Evolutionary conservation across 2,113 vertebrate genomes (phyloP), one percentile per base, ranked within the genome.

Genomic region (Lethenteron camtschaticum): DNA sequence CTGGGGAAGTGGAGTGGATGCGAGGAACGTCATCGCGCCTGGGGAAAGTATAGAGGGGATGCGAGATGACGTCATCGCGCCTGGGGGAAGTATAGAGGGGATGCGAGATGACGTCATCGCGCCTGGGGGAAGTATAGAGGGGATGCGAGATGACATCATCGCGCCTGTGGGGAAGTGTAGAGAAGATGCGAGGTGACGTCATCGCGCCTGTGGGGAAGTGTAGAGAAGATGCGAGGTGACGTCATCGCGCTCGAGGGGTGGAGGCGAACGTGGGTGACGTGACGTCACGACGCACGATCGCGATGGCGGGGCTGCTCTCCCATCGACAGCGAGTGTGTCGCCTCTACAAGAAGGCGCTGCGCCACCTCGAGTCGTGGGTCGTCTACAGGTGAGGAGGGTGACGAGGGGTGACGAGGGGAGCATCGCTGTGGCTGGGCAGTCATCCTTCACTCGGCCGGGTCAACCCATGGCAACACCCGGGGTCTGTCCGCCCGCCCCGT

Each of bases 361-460:
- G 94, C 70, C 91, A 97, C 74, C 71, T 96, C 2, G 91, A 96
- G 78, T 96, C 90, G 1, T 96, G 87, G 85, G 84, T 83, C 24
- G 74, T 90, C 56, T 78, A 82, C 69, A 87, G 94, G 91, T 96
- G 73, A 76, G 63, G 63, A 3, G 14, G 63, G 20, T 63, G 13
- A 5, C 6, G 4, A 63, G 4, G 4, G 59, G 59, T n/a, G n/a
- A n/a, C n/a, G 13, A 63, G 13, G 3, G 24, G 41, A 6, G 59
- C 59, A 18, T 63, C 59, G 13, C 6, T 24, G 41, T 7, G 41
- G 41, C 24, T 41, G 41, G 41, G 41, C 41, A 41, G 41, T 7
- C 41, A 41, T 41, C 41, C 41, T 41, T 41, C 41, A 41, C 41
- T 41, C 4, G 41, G 41, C 6, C 41, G 6, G 41, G 41, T 41